Percentiles rank a stretch among this genome's conserved stretches.
Evolutionary conservation across 2,888 invertebrate species (phyloP).

Genomic region (Spodoptera picta): DNA sequence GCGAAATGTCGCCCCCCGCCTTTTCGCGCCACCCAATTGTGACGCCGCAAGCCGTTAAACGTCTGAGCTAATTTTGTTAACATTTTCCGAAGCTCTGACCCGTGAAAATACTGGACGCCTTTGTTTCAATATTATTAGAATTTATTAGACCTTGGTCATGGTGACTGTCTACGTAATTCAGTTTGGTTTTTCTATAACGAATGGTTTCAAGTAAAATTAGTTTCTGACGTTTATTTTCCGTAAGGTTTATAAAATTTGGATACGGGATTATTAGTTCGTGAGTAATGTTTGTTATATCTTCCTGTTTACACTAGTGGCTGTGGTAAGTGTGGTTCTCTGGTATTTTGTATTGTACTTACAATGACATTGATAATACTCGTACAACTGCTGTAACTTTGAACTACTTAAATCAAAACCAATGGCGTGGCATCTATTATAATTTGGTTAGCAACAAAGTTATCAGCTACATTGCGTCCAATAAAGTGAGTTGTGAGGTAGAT

Average conservation of each 20-base stretch:
- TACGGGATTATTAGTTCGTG: constrained; percentile 14
- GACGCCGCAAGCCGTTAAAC: constrained; percentile 64
- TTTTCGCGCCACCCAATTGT: constrained; percentile 69
- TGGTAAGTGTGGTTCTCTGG: too few species aligned
- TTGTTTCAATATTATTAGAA: constrained; percentile 51
- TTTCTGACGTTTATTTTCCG: constrained; percentile 26
- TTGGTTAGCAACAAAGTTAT: constrained; percentile 20
- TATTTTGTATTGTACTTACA: constrained; percentile 6
- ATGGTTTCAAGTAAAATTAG: constrained; percentile 18
- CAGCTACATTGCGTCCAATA: constrained; percentile 34
- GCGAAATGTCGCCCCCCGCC: constrained; percentile 65
- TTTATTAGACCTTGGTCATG: constrained; percentile 31
- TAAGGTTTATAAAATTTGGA: constrained; percentile 14
- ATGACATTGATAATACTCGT: background rate
- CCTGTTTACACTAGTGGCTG: constrained; percentile 27
- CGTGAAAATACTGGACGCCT: constrained; percentile 55
- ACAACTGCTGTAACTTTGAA: too few species aligned
- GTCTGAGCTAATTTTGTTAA: constrained; percentile 66
- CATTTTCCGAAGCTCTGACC: constrained; percentile 60
- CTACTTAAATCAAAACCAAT: too few species aligned
- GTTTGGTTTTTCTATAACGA: constrained; percentile 25
- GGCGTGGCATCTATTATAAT: too few species aligned
- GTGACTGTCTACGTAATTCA: constrained; percentile 10
- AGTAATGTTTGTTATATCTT: constrained; percentile 26
- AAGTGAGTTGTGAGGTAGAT: constrained; percentile 58